A percentile compares a stretch with the other conserved stretches of the same genome.
Conservation (phyloP, 2,888 invertebrate genomes). For the Parnassius smintheus region DNA sequence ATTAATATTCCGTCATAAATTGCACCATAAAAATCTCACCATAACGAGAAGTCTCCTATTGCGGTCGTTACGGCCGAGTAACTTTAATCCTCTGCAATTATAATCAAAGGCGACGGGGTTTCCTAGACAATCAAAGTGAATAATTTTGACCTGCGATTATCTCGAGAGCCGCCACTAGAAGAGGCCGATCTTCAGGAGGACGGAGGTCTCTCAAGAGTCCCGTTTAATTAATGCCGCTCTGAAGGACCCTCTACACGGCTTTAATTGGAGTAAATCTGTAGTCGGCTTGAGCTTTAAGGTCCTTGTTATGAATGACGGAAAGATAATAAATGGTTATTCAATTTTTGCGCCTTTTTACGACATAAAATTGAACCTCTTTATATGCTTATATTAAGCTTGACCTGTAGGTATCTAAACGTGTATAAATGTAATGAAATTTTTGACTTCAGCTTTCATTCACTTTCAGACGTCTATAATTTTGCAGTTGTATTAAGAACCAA, state of each 20-base stretch:
- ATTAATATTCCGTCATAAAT: not conserved
- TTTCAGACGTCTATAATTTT: too few species aligned
- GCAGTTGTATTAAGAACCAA: too few species aligned
- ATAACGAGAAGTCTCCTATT: constrained; percentile 4
- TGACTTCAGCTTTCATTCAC: too few species aligned
- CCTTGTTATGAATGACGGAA: constrained; percentile 6
- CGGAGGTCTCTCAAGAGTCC: constrained; percentile 45
- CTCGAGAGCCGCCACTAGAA: constrained; percentile 48
- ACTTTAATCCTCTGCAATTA: constrained; percentile 53
- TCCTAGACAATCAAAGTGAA: constrained; percentile 67
- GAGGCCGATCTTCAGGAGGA: constrained; percentile 43
- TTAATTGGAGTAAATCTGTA: constrained; percentile 54
- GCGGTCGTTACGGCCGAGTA: constrained; percentile 12
- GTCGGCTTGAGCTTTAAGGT: constrained; percentile 31
- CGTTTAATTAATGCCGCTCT: constrained; percentile 66
- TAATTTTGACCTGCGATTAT: constrained; percentile 70
- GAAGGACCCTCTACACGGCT: constrained; percentile 41
- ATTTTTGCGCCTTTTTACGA: not conserved
- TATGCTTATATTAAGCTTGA: too few species aligned
- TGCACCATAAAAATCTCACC: not conserved
- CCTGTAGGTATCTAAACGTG: too few species aligned
- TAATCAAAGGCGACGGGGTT: constrained; percentile 51
- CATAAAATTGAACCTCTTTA: too few species aligned
- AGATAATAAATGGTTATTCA: not conserved
- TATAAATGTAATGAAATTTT: too few species aligned